These are phyloP conservation scores for Mystacides longicornis DNA, from an alignment of 2,888 invertebrate species.

Conservation along the genomic window DNA sequence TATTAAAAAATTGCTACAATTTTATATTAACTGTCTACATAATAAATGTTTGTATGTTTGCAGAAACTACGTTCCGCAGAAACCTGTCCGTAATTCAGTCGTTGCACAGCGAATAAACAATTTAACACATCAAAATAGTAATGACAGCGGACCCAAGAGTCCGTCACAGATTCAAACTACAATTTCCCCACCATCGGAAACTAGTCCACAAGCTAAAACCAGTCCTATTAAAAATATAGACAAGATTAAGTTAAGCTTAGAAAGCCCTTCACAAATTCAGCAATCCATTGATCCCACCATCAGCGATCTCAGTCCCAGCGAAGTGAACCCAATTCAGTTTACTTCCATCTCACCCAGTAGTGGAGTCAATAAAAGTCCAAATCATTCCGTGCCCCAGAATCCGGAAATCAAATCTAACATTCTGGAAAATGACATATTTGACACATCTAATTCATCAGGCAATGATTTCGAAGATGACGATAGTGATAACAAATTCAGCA, in stretches of 20 bases:
- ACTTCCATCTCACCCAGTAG: constrained; percentile 35
- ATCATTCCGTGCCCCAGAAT: constrained; percentile 31
- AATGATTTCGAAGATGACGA: constrained; percentile 55
- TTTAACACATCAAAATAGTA: constrained; percentile 34
- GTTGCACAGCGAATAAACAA: constrained; percentile 57
- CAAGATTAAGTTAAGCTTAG: constrained; percentile 45
- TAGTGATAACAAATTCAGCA: constrained; percentile 62
- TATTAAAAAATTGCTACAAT: too few species aligned
- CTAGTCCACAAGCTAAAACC: constrained; percentile 22
- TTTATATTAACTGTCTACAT: too few species aligned
- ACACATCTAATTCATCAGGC: constrained; percentile 39
- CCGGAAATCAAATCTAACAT: constrained; percentile 48
- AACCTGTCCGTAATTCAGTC: constrained; percentile 59
- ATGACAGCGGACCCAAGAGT: constrained; percentile 21
- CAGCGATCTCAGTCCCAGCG: constrained; percentile 41
- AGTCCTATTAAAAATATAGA: constrained; percentile 41
- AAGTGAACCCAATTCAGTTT: constrained; percentile 38
- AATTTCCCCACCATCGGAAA: constrained; percentile 15
- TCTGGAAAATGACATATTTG: constrained; percentile 47
- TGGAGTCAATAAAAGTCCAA: constrained; percentile 18
- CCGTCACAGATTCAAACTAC: constrained; percentile 25
- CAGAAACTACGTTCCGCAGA: constrained; percentile 45
- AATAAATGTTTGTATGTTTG: constrained; percentile 5
- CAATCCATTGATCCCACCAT: constrained; percentile 41
- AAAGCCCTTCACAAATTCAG: constrained; percentile 46